Conservation (phyloP, 92 coral and sea anemone species). For the Umimayanthus kanabou region DNA sequence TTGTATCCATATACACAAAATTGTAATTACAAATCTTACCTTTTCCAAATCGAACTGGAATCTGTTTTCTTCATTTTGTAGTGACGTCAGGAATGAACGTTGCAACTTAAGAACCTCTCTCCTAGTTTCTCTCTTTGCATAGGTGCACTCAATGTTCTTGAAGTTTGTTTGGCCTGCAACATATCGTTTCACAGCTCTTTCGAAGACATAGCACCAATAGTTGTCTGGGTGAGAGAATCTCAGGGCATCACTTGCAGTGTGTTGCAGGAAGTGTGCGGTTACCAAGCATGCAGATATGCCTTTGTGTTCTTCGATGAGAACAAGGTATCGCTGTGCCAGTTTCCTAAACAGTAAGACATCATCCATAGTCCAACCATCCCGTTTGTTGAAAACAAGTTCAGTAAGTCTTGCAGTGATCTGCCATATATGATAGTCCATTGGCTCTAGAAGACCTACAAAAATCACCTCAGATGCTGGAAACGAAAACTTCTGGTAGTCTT, state of each 20-base stretch:
- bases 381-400: constrained; percentile 58
- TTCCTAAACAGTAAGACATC: constrained; percentile 42
- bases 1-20: too few relatives aligned
- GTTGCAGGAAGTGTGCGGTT: constrained; percentile 61
- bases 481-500: too few relatives aligned
- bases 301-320: constrained; percentile 57
- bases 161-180: too few relatives aligned
- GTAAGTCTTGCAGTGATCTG: constrained; percentile 60
- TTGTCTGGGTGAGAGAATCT: constrained; percentile 72
- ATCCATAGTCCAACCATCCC: constrained; percentile 59
- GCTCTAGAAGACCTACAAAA: constrained; percentile 49
- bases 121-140: too few relatives aligned
- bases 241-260: constrained; percentile 59
- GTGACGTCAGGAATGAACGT: too few relatives aligned
- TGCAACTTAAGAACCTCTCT: too few relatives aligned
- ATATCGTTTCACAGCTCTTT: too few relatives aligned
- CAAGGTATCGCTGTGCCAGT: constrained; percentile 50
- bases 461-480: constrained; percentile 63
- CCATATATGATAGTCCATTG: constrained; percentile 54
- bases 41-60: too few relatives aligned
- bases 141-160: too few relatives aligned
- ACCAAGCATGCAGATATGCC: constrained; percentile 59
- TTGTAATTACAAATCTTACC: too few relatives aligned
- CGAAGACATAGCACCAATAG: too few relatives aligned
- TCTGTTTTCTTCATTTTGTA: too few relatives aligned